Evolutionary conservation across 2,113 vertebrate genomes (phyloP).

Genomic region (Ovis aries): ARS-UI_Ramb_v3.0 NC_056066.1:54192001-54192500

Average conservation of each 20-base stretch:
- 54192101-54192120: slow-evolving; percentile 5
- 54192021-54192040: rapidly evolving
- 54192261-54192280: slow-evolving; percentile 7
- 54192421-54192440: background rate
- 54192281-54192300: background rate
- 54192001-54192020: rapidly evolving
- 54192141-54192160: slow-evolving; percentile 47
- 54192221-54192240: slow-evolving; percentile 31
- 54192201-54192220: background rate
- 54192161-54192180: slow-evolving; percentile 60
- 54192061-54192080: background rate
- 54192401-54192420: background rate
- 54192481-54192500: background rate
- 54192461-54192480: rapidly evolving
- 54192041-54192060: background rate
- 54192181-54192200: background rate
- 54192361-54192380: background rate
- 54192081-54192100: too few relatives aligned
- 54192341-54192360: background rate
- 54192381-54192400: background rate
- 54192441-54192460: background rate
- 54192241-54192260: background rate
- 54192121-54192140: slow-evolving; percentile 30
- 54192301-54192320: background rate
- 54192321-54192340: background rate